Percentiles rank a stretch among this genome's conserved stretches.
Conservation (phyloP, 2,113 vertebrate species). For the Zingel zingel region DNA sequence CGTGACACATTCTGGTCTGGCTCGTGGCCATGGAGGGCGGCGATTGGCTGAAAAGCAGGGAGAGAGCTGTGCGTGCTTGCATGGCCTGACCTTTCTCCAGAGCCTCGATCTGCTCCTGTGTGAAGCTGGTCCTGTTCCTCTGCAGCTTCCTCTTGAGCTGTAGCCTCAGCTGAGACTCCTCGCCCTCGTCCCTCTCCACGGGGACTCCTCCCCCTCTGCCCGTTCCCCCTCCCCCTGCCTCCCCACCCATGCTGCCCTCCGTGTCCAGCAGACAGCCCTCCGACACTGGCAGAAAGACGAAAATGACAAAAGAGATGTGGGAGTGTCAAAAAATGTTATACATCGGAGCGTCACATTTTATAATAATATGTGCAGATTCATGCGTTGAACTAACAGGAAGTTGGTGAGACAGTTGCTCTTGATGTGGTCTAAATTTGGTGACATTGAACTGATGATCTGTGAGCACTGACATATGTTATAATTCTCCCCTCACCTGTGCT, state of each 20-base stretch:
- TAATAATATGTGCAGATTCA: not conserved
- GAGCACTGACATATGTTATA: not conserved
- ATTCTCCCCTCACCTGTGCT: slow-evolving; percentile 77
- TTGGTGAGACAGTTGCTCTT: not conserved
- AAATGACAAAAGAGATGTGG: slow-evolving; percentile 50
- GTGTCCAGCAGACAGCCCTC: slow-evolving; percentile 86
- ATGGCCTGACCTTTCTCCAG: slow-evolving; percentile 88
- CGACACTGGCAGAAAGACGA: slow-evolving; percentile 68
- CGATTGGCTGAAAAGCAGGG: slow-evolving; percentile 49
- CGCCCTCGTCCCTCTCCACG: slow-evolving; percentile 82
- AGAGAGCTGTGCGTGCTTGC: slow-evolving; percentile 53
- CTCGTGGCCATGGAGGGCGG: slow-evolving; percentile 21
- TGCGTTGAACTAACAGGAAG: slow-evolving; percentile 7
- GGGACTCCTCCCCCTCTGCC: slow-evolving; percentile 76
- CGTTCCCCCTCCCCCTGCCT: slow-evolving; percentile 67
- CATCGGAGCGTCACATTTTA: not conserved
- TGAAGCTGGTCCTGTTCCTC: slow-evolving; percentile 90
- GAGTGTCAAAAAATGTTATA: slow-evolving; percentile 12
- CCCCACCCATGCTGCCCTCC: slow-evolving; percentile 80
- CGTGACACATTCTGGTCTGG: slow-evolving; percentile 46
- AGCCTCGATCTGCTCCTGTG: slow-evolving; percentile 91
- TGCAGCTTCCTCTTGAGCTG: slow-evolving; percentile 92
- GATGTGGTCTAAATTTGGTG: not conserved
- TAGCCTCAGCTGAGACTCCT: slow-evolving; percentile 89
- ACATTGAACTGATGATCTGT: not conserved